These are phyloP conservation scores for Eira barbara DNA, from an alignment of 2,113 vertebrate species.

Conservation along the genomic window DNA sequence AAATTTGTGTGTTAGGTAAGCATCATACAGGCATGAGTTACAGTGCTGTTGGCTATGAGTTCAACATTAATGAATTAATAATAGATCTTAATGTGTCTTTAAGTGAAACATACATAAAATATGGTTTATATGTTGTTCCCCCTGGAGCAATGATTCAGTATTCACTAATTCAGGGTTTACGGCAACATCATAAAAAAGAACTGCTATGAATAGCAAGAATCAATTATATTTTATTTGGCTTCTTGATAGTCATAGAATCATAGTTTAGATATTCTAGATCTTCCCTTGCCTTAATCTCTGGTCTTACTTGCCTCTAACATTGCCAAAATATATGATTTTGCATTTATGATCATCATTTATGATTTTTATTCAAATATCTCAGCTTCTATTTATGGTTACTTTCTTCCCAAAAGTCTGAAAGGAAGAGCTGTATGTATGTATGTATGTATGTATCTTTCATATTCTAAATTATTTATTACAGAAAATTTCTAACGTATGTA, in stretches of 20 bases:
- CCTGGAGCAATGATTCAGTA: background rate
- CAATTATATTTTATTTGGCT: background rate
- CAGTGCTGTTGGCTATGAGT: background rate
- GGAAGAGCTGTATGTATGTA: background rate
- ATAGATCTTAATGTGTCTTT: background rate
- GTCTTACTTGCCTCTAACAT: background rate
- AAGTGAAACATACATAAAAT: background rate
- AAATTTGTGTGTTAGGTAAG: background rate
- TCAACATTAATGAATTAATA: background rate
- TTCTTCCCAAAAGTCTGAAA: background rate
- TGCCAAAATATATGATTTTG: background rate
- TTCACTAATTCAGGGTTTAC: background rate
- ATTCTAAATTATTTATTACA: background rate
- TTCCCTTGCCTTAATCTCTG: background rate
- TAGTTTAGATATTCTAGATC: background rate
- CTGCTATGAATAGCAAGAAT: background rate
- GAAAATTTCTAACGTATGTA: background rate
- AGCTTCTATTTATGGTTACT: background rate
- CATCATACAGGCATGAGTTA: background rate
- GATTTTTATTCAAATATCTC: background rate
- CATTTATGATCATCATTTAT: background rate
- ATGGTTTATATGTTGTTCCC: background rate
- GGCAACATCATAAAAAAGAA: background rate
- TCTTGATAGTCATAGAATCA: background rate
- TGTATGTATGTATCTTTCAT: background rate